Evolutionary conservation across 1,140 invertebrate species (phyloP).

Genomic region (Drosophila kohkoa): DNA sequence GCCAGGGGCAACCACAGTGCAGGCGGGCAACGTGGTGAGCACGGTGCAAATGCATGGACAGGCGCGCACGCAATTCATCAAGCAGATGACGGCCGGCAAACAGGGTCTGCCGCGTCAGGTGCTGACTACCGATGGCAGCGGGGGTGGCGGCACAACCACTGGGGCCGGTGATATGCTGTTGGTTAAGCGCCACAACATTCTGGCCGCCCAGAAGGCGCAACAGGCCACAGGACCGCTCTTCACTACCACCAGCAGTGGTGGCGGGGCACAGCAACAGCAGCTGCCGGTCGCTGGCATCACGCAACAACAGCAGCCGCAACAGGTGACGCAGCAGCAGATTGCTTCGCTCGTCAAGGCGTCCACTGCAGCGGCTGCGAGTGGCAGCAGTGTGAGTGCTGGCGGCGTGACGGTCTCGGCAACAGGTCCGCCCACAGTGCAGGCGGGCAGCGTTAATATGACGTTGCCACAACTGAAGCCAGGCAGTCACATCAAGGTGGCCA

Average conservation of each 20-base stretch:
- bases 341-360: conserved; percentile 84
- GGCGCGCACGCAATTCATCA: conserved; percentile 80
- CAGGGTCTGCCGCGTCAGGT: conserved; percentile 86
- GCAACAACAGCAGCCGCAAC: conserved; percentile 68
- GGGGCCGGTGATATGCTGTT: conserved; percentile 88
- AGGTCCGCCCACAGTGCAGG: conserved; percentile 84
- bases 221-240: conserved; percentile 82
- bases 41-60: conserved; percentile 76
- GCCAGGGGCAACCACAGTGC: conserved; percentile 55
- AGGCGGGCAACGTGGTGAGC: conserved; percentile 69
- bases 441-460: conserved; percentile 84
- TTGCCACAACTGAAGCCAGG: conserved; percentile 80
- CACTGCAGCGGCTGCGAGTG: conserved; percentile 76
- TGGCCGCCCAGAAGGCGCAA: conserved; percentile 86
- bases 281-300: conserved; percentile 25
- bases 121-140: conserved; percentile 87
- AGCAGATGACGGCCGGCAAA: conserved; percentile 83
- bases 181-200: conserved; percentile 88
- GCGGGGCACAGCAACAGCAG: conserved; percentile 44
- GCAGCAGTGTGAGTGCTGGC: conserved; percentile 67
- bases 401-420: conserved; percentile 83
- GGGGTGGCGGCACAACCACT: conserved; percentile 28
- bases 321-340: conserved; percentile 79
- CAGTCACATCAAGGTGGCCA: conserved; percentile 86
- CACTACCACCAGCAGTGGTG: conserved; percentile 62